Evolutionary conservation across 1,140 invertebrate genomes (phyloP).

Genomic region (Bombus pascuorum): DNA sequence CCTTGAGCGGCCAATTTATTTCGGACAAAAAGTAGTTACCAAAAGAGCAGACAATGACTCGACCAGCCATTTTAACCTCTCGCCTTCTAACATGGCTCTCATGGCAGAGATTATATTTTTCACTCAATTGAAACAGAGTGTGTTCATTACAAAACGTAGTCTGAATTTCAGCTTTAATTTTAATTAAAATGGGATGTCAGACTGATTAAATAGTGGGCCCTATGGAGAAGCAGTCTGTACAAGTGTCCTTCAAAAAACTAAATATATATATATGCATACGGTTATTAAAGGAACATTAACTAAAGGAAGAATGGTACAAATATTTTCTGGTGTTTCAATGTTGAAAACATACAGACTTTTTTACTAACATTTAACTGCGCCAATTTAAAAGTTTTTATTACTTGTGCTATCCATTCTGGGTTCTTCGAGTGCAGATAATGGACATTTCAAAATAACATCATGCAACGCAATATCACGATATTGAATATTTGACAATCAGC

Average conservation of each 20-base stretch:
- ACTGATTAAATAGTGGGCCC: neutral
- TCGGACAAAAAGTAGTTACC: neutral
- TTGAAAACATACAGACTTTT: neutral
- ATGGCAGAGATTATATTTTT: neutral
- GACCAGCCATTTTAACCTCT: neutral
- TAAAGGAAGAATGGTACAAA: neutral
- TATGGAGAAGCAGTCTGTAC: too few relatives aligned
- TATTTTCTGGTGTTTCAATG: neutral
- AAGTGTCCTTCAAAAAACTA: too few relatives aligned
- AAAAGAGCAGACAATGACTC: neutral
- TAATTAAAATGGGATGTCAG: neutral
- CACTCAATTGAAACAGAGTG: neutral
- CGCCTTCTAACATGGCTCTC: neutral
- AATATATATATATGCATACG: too few relatives aligned
- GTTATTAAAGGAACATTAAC: too few relatives aligned
- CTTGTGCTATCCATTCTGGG: too few relatives aligned
- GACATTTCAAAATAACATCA: neutral
- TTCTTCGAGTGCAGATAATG: neutral
- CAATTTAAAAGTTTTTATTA: neutral
- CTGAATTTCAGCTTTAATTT: neutral
- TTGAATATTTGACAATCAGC: neutral
- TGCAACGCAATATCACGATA: neutral
- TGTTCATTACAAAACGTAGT: neutral
- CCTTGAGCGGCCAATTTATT: slow-evolving; percentile 1
- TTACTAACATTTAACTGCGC: neutral